phyloP scores from a whole-genome alignment of 1,140 invertebrate genomes.

The Megalonaias nervosa region DNA sequence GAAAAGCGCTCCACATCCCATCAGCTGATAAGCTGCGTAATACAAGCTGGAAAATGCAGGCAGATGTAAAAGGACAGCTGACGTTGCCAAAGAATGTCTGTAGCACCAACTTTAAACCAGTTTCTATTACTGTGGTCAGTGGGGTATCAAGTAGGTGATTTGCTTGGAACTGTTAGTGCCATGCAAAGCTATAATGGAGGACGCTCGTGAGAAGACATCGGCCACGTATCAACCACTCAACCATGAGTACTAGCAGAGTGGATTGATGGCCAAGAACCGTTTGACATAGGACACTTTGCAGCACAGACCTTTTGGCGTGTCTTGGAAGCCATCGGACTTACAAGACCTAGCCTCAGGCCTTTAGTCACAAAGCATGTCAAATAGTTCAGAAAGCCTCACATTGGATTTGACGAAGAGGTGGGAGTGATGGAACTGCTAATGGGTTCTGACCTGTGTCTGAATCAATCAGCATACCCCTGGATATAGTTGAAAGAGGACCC shows the following conservation, averaged over 20 bases:
- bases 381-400: too few relatives aligned
- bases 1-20: not conserved
- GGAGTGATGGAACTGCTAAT: too few relatives aligned
- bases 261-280: too few relatives aligned
- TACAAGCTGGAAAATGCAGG: slow-evolving; percentile 15
- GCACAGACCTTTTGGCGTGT: too few relatives aligned
- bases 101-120: slow-evolving; percentile 10
- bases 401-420: too few relatives aligned
- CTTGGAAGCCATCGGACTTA: too few relatives aligned
- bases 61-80: slow-evolving; percentile 8
- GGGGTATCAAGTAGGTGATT: slow-evolving; percentile 5
- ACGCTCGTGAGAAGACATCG: slow-evolving; percentile 28
- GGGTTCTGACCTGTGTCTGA: too few relatives aligned
- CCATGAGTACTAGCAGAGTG: slow-evolving; percentile 1
- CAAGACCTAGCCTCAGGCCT: too few relatives aligned
- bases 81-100: slow-evolving; percentile 9
- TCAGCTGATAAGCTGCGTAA: not conserved
- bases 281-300: too few relatives aligned
- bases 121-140: slow-evolving; percentile 20
- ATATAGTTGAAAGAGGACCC: too few relatives aligned
- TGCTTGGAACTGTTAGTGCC: slow-evolving; percentile 30
- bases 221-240: slow-evolving; percentile 18
- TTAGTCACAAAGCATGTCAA: too few relatives aligned
- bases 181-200: slow-evolving; percentile 25
- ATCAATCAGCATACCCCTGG: too few relatives aligned